phyloP scores from a whole-genome alignment of 2,888 invertebrate genomes.

The Polyploca ridens region DNA sequence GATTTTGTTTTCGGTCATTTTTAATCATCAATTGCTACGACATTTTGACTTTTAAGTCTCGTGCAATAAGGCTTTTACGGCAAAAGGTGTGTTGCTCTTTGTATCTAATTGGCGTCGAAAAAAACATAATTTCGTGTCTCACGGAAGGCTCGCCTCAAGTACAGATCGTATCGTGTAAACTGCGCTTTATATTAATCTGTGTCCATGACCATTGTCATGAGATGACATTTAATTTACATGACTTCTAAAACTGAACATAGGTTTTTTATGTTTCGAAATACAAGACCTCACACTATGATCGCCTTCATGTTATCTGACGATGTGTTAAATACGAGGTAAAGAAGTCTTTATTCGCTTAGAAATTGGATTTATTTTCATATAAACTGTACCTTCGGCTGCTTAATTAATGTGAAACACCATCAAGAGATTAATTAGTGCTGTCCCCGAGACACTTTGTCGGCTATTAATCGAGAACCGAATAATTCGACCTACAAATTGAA shows the following conservation, averaged over 20 bases:
- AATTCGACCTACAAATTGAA: constrained; percentile 72
- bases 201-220: constrained; percentile 64
- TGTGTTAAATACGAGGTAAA: not conserved
- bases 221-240: constrained; percentile 73
- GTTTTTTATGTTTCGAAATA: constrained; percentile 48
- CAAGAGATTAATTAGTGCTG: constrained; percentile 79
- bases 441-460: constrained; percentile 71
- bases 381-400: constrained; percentile 37
- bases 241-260: constrained; percentile 54
- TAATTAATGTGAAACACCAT: constrained; percentile 73
- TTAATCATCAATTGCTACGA: constrained; percentile 37
- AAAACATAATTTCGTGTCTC: constrained; percentile 70
- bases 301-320: constrained; percentile 48
- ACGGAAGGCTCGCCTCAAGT: constrained; percentile 61
- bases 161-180: constrained; percentile 75
- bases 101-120: constrained; percentile 69
- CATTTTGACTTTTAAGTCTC: not conserved
- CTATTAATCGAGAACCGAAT: constrained; percentile 73
- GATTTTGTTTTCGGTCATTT: constrained; percentile 67
- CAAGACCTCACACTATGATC: constrained; percentile 72
- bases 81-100: constrained; percentile 30
- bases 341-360: not conserved
- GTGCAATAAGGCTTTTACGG: constrained; percentile 14
- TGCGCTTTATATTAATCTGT: constrained; percentile 72
- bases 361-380: not conserved